Conservation (phyloP, 2,797 vertebrate species). For the Periparus ater region DNA sequence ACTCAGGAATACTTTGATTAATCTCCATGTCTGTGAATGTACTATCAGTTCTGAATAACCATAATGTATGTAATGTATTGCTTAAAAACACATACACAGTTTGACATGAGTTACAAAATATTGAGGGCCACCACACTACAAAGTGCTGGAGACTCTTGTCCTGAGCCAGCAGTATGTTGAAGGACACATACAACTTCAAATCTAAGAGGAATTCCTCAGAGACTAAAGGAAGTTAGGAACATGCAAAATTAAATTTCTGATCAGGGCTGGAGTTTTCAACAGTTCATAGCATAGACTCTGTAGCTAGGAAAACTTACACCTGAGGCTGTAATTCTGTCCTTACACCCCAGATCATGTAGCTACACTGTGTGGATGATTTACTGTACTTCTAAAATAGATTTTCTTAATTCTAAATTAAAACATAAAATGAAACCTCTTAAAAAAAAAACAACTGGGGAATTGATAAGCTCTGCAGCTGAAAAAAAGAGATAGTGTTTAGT, state of each 20-base stretch:
- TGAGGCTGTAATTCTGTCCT: conserved; percentile 25
- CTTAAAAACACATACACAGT: conserved; percentile 16
- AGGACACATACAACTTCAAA: background rate
- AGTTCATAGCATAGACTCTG: background rate
- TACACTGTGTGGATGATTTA: background rate
- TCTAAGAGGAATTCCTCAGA: background rate
- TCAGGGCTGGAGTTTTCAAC: conserved; percentile 11
- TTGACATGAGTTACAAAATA: conserved; percentile 48
- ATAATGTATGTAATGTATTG: background rate
- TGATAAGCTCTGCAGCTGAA: conserved; percentile 10
- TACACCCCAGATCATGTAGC: background rate
- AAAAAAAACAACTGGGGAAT: background rate
- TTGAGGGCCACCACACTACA: background rate
- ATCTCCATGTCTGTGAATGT: conserved; percentile 13
- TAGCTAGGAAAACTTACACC: conserved; percentile 34
- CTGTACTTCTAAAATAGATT: conserved; percentile 54
- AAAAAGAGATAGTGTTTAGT: background rate
- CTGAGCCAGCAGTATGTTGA: background rate
- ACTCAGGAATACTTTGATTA: conserved; percentile 48
- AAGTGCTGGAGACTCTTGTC: conserved; percentile 24
- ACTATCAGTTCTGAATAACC: conserved; percentile 4
- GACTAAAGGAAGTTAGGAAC: background rate
- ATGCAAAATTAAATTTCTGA: background rate
- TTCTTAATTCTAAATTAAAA: conserved; percentile 32
- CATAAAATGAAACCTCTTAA: background rate